phyloP scores from a whole-genome alignment of 1,140 invertebrate genomes.

The Apocrypta bakeri region DNA sequence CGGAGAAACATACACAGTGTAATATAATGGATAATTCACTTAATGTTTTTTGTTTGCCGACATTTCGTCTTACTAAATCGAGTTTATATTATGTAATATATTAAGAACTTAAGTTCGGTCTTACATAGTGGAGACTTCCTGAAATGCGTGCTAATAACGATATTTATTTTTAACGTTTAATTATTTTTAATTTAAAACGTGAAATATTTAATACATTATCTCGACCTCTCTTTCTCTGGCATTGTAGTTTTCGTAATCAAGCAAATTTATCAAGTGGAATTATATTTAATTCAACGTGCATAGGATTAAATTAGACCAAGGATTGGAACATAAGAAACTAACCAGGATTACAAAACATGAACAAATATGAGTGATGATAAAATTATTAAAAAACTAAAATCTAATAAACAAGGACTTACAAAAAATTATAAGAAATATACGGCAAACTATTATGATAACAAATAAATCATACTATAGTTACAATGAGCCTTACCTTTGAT shows the following conservation, averaged over 20 bases:
- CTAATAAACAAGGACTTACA: neutral
- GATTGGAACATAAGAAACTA: neutral
- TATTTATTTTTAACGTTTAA: too few species aligned
- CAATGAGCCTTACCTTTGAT: slow-evolving; percentile 77
- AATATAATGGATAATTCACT: too few species aligned
- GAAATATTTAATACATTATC: neutral
- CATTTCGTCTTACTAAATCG: too few species aligned
- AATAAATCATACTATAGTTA: neutral
- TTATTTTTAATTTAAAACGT: too few species aligned
- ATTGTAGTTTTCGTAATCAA: slow-evolving; percentile 4
- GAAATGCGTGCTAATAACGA: too few species aligned
- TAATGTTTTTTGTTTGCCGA: too few species aligned
- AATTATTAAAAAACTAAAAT: neutral
- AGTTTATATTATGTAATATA: too few species aligned
- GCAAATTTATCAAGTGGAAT: neutral
- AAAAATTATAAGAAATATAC: neutral
- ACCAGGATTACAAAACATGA: neutral
- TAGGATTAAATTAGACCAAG: neutral
- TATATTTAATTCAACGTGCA: slow-evolving; percentile 16
- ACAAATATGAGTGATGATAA: neutral
- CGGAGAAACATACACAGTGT: too few species aligned
- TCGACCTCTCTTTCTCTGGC: slow-evolving; percentile 34
- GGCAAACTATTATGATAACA: neutral
- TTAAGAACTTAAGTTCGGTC: too few species aligned
- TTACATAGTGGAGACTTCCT: too few species aligned